These are phyloP conservation scores for Ennomos erosarius DNA, from an alignment of 2,888 invertebrate genomes.

Conservation along the genomic window DNA sequence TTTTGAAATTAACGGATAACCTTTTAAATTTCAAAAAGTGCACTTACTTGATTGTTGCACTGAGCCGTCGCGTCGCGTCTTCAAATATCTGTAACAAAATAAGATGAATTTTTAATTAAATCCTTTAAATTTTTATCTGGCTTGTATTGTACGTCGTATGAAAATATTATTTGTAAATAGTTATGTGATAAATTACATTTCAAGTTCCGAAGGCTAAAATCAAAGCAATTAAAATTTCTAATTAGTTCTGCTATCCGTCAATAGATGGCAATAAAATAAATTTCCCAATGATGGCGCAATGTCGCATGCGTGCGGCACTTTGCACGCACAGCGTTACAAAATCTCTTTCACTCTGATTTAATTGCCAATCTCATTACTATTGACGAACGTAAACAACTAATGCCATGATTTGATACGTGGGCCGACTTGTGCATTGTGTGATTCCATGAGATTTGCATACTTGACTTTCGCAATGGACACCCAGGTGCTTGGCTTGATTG, in stretches of 20 bases:
- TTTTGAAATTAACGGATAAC: conserved; percentile 41
- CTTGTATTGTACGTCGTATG: no score
- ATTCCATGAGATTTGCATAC: conserved; percentile 62
- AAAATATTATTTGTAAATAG: no score
- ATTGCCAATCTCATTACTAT: conserved; percentile 57
- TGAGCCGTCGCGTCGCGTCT: neutral
- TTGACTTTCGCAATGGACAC: conserved; percentile 48
- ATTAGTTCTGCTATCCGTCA: conserved; percentile 46
- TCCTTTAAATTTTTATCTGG: conserved; percentile 11
- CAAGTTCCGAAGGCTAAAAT: neutral
- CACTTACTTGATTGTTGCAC: conserved; percentile 47
- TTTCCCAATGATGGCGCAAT: conserved; percentile 43
- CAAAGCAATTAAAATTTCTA: conserved; percentile 10
- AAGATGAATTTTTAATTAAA: conserved; percentile 16
- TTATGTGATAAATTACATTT: no score
- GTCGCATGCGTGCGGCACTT: conserved; percentile 38
- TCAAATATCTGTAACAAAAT: conserved; percentile 33
- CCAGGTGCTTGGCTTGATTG: conserved; percentile 32
- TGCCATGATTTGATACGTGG: conserved; percentile 58
- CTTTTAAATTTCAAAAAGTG: conserved; percentile 23
- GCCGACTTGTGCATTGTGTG: conserved; percentile 63
- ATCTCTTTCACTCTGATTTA: conserved; percentile 43
- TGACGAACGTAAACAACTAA: conserved; percentile 58
- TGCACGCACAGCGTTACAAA: conserved; percentile 45
- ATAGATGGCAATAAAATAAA: conserved; percentile 58